Evolutionary conservation across 2,797 vertebrate genomes (phyloP).

Genomic region (Ataeniobius toweri): DNA sequence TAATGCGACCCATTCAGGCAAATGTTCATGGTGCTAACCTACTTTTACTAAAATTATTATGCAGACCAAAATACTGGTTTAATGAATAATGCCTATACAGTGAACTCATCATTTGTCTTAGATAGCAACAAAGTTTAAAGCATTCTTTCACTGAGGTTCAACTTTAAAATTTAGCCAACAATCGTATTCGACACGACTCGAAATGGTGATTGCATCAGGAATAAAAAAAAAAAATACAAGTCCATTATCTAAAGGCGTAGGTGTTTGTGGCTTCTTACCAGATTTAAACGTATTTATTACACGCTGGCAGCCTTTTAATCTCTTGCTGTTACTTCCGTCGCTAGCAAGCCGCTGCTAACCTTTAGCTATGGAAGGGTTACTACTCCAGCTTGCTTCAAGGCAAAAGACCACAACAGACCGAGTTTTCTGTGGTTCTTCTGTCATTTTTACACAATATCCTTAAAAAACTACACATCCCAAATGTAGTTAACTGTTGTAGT

Average conservation of each 20-base stretch:
- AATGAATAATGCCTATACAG: not conserved
- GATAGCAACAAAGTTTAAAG: not conserved
- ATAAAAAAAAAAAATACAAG: not conserved
- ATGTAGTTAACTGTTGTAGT: no score
- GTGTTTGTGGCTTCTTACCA: conserved; percentile 14
- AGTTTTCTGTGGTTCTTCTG: fast-evolving
- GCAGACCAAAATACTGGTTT: not conserved
- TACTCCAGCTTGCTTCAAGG: not conserved
- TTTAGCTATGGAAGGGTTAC: not conserved
- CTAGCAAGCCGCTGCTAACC: conserved; percentile 51
- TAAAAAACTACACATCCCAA: not conserved
- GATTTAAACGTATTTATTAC: conserved; percentile 40
- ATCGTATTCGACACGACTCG: not conserved
- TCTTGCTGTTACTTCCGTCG: conserved; percentile 28
- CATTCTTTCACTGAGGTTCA: not conserved
- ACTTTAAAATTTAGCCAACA: not conserved
- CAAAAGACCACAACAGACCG: not conserved
- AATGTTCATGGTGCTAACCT: not conserved
- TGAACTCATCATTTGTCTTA: not conserved
- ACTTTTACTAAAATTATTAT: not conserved
- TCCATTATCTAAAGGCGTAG: conserved; percentile 27
- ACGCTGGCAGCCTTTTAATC: conserved; percentile 60
- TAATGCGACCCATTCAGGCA: not conserved
- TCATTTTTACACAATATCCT: not conserved
- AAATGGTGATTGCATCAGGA: not conserved